Evolutionary conservation across 2,888 invertebrate species (phyloP).

Genomic region (Ethmia dodecea): DNA sequence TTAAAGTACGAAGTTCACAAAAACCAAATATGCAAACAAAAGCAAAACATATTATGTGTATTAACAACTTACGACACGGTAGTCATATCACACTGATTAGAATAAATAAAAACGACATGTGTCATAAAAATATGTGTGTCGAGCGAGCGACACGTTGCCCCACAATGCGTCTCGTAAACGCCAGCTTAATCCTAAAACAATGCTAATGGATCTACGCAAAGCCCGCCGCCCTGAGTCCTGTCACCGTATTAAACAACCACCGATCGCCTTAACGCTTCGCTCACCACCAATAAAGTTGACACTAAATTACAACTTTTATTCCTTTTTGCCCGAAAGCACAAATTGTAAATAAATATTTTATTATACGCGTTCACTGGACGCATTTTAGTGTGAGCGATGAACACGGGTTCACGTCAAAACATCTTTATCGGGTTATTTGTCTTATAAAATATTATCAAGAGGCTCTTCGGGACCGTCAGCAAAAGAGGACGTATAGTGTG

Average conservation of each 20-base stretch:
- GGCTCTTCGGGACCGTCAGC: conserved; percentile 74
- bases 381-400: conserved; percentile 77
- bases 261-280: conserved; percentile 68
- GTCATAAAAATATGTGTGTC: conserved; percentile 72
- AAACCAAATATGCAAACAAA: conserved; percentile 16
- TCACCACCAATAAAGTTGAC: conserved; percentile 72
- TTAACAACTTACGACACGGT: conserved; percentile 52
- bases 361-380: conserved; percentile 71
- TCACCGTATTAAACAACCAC: conserved; percentile 61
- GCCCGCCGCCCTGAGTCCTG: conserved; percentile 62
- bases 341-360: conserved; percentile 73
- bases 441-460: conserved; percentile 78
- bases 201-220: conserved; percentile 73
- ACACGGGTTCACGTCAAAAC: conserved; percentile 77
- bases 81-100: conserved; percentile 66
- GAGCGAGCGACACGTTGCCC: conserved; percentile 46
- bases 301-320: conserved; percentile 69
- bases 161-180: conserved; percentile 52
- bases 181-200: conserved; percentile 75
- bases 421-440: conserved; percentile 78
- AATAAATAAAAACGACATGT: conserved; percentile 54
- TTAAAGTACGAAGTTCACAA: conserved; percentile 9
- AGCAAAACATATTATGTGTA: conserved; percentile 33
- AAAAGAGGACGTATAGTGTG: conserved; percentile 70
- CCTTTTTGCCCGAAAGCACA: conserved; percentile 58